phyloP scores from a whole-genome alignment of 2,113 vertebrate genomes.

The Labeo rohita region DNA sequence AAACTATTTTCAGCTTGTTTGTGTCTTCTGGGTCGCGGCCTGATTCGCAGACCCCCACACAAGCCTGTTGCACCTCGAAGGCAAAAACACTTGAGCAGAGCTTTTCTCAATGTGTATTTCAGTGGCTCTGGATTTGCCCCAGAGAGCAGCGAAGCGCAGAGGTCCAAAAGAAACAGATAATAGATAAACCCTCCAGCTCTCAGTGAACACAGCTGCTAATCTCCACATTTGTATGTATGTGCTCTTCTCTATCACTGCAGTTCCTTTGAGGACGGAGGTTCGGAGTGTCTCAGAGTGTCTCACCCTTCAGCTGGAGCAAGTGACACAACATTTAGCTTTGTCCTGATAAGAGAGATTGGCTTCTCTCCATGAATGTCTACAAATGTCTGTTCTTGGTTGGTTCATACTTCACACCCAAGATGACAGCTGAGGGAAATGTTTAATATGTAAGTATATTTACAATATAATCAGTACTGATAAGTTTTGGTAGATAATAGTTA shows the following conservation, averaged over 20 bases:
- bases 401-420: background rate
- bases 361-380: background rate
- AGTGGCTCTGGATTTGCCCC: background rate
- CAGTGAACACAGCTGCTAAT: conserved; percentile 16
- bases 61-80: background rate
- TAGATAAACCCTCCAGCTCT: conserved; percentile 12
- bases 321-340: background rate
- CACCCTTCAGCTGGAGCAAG: background rate
- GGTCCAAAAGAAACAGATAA: background rate
- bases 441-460: background rate
- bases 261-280: background rate
- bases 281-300: background rate
- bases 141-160: background rate
- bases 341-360: background rate
- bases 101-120: background rate
- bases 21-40: background rate
- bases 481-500: background rate
- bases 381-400: background rate
- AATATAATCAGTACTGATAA: background rate
- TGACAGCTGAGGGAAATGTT: background rate
- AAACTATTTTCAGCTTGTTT: background rate
- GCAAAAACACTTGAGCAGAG: background rate
- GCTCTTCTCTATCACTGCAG: conserved; percentile 10
- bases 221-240: conserved; percentile 35
- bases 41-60: background rate